Conservation (phyloP, 2,888 invertebrate species). For the Trypoxylon attenuatum region DNA sequence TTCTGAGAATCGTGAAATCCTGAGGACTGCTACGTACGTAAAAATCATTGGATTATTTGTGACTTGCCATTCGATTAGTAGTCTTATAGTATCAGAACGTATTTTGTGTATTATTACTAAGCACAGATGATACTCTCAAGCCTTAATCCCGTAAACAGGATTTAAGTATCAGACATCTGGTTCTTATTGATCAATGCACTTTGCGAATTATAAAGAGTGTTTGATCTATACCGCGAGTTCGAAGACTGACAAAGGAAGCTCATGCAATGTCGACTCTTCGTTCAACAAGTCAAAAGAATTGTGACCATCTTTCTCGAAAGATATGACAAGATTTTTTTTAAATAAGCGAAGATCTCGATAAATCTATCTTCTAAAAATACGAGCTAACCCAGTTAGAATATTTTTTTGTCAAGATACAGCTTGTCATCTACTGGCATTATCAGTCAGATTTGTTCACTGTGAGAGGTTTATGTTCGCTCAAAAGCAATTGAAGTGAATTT, state of each 20-base stretch:
- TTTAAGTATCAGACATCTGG: slow-evolving; percentile 16
- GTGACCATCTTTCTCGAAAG: no score
- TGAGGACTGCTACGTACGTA: no score
- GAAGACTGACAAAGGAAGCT: background rate
- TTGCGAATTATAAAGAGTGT: background rate
- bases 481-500: no score
- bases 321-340: background rate
- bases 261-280: background rate
- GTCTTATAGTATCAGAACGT: no score
- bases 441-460: background rate
- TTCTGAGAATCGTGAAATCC: background rate
- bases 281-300: background rate
- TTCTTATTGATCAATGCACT: slow-evolving; percentile 27
- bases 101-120: no score
- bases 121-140: no score
- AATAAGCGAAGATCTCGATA: slow-evolving; percentile 23
- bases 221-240: background rate
- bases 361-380: slow-evolving; percentile 46
- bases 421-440: background rate
- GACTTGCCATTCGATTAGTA: slow-evolving; percentile 19
- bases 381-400: slow-evolving; percentile 22
- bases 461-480: no score
- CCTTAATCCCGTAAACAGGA: no score
- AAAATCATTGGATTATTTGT: background rate
- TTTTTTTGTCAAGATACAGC: background rate